Base-by-base conservation (phyloP, 2,113 vertebrate species). In the Stigmatopora argus region DNA sequence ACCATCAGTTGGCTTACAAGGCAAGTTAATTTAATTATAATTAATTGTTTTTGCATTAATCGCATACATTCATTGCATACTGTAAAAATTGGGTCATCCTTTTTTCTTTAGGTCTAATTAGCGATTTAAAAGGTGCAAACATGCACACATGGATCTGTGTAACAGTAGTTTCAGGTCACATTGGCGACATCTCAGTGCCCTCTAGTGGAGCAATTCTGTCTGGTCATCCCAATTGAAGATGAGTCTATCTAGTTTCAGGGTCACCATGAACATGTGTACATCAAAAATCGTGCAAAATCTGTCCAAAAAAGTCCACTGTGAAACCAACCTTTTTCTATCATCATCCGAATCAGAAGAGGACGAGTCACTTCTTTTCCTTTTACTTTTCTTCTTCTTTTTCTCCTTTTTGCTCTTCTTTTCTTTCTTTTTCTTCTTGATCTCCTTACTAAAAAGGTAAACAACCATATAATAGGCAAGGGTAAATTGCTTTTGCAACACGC, bases 321-420 rank as follows among this genome's bases (percentile, higher is more conserved):
- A 21, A 53, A 71, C 61, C 21, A 65, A 93, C 92, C 92, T 92
- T 77, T 90, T 91, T 15, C 83, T 77, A 8, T 66, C 23, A 0
- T 89, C 86, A 0, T 90, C 81, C 0, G 90, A 86, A 4, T 91
- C 83, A 0, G 82, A 75, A 0, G 87, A 90, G 0, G 86, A 81
- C 0, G 83, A 78, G 5, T 83, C 90, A 66, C 59, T 89, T 73
- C 83, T 91, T 64, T 85, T 83, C 11, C 86, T 83, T 38, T 91
- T 93, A 49, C 91, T 92, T 53, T 91, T 92, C 55, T 95, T 94
- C 23, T 92, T 90, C 78, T 94, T 91, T 73, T 91, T 94, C 17
- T 92, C 92, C 60, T 92, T 90, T 23, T 94, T 93, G 62, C 92
- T 90, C 74, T 84, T 89, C 35, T 94, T 92, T 47, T 94, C 91